Evolutionary conservation across 23 tunicate species (phyloP), one percentile per base, ranked within the genome.

Genomic region (Halocynthia roretzi): DNA sequence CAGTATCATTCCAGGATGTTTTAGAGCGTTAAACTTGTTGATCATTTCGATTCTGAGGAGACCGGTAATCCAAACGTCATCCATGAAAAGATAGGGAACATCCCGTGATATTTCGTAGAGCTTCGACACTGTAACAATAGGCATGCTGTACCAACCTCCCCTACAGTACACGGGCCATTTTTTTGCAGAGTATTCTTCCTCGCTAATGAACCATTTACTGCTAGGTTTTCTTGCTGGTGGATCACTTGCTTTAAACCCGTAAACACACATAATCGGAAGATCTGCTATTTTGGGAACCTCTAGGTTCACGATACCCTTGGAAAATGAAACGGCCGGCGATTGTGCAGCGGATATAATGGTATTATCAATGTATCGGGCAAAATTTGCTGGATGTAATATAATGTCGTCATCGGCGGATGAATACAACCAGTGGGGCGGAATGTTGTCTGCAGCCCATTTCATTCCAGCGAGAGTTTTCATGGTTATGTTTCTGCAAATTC

Each of bases 61-160:
- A 12, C 92, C 92, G 19, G 92, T 86, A 7, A 86, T 86, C 92
- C 92, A 86, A 54, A 86, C 92, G 53, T 86, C 92, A 61, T 86
- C 92, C 70, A 86, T 23, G 18, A 63, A 12, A n/a, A 86, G 56
- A 15, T 8, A 75, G 18, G 77, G 21, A 5, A 85, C 81, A 6
- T 62, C 60, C 61, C 82, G 50, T 19, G 92, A 86, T 6, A 68
- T 54, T 1, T 58, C 71, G 54, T 79, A 86, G 12, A 86, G 31
- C 12, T 61, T 51, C 5, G 61, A 14, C 21, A 68, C 80, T 67
- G 71, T 49, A 50, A 68, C 48, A 10, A 48, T 52, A 12, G 92
- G 72, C 78, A 81, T 81, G 19, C 70, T 7, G 50, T 86, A 86
- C 51, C 80, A 62, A 18, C 92, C 92, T 0, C 92, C 92, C 44